phyloP scores from a whole-genome alignment of 2,797 vertebrate species.

The Chloroceryle amazona region DNA sequence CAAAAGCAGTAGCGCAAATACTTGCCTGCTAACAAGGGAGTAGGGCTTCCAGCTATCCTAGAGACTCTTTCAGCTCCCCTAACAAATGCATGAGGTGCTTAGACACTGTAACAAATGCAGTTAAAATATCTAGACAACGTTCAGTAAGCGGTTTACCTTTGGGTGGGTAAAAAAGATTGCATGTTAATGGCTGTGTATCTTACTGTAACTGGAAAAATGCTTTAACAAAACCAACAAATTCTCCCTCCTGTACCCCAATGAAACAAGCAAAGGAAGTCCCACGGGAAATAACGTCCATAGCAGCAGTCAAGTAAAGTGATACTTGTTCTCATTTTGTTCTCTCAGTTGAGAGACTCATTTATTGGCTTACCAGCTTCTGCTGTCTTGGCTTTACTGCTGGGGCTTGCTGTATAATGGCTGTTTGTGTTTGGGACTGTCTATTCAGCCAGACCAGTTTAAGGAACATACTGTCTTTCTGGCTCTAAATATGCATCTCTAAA shows the following conservation, averaged over 20 bases:
- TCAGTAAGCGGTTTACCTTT: slow-evolving; percentile 13
- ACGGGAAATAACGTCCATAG: not conserved
- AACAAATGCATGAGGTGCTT: slow-evolving; percentile 23
- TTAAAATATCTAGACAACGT: slow-evolving; percentile 40
- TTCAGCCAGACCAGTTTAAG: not conserved
- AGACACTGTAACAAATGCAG: not conserved
- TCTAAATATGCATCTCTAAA: not conserved
- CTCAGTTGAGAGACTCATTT: not conserved
- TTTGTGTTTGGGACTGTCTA: not conserved
- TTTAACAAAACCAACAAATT: not conserved
- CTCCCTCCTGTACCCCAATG: not conserved
- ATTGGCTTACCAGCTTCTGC: not conserved
- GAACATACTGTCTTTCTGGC: not conserved
- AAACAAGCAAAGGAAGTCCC: not conserved
- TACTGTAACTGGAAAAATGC: slow-evolving; percentile 16
- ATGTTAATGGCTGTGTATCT: slow-evolving; percentile 52
- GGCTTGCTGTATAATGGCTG: not conserved
- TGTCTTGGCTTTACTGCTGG: not conserved
- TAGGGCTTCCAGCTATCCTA: not conserved
- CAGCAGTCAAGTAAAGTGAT: not conserved
- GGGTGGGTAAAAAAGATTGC: slow-evolving; percentile 1
- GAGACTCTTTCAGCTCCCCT: not conserved
- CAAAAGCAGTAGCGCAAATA: slow-evolving; percentile 25
- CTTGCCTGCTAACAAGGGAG: slow-evolving; percentile 17
- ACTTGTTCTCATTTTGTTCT: not conserved